Conservation (phyloP, 2,113 vertebrate species). For the Gallinago jamesoni region DNA sequence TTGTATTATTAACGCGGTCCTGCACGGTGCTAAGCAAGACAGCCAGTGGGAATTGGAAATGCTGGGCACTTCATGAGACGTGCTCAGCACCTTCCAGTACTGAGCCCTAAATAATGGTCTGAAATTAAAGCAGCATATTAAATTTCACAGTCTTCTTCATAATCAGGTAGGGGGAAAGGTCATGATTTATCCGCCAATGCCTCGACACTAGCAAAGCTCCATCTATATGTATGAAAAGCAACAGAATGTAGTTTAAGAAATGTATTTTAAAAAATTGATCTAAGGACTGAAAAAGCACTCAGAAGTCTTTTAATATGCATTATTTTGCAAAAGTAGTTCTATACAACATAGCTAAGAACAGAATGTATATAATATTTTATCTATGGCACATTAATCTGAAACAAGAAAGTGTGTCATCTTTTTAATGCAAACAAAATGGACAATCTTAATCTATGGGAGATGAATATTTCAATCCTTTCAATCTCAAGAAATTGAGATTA, state of each 20-base stretch:
- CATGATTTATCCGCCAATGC: not conserved
- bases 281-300: not conserved
- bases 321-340: not conserved
- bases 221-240: conserved; percentile 9
- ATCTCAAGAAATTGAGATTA: not conserved
- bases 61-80: not conserved
- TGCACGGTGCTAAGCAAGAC: fast-evolving
- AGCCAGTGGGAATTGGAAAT: not conserved
- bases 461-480: not conserved
- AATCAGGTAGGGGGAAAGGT: not conserved
- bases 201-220: not conserved
- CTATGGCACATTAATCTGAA: not conserved
- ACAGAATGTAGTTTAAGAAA: conserved; percentile 19
- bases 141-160: conserved; percentile 25
- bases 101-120: not conserved
- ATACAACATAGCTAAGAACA: not conserved
- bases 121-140: conserved; percentile 21
- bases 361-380: not conserved
- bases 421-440: not conserved
- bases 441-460: not conserved
- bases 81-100: not conserved
- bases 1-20: not conserved
- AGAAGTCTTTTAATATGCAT: not conserved
- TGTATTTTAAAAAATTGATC: conserved; percentile 30
- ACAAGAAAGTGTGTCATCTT: not conserved